Conservation (phyloP, 2,888 invertebrate species). For the Meghimatium bilineatum region DNA sequence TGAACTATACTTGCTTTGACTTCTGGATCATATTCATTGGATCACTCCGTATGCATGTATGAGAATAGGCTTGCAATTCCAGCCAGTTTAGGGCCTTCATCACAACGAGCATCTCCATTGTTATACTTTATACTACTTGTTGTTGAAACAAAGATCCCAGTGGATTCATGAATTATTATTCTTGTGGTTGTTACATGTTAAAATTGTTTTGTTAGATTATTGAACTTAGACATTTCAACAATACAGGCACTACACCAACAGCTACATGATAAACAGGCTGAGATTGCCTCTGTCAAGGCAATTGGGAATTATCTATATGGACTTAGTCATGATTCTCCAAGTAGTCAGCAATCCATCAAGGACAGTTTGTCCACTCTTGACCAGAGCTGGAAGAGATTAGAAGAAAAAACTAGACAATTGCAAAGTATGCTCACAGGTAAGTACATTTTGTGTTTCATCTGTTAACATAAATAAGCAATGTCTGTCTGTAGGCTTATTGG, state of each 20-base stretch:
- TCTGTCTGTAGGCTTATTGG: too few species aligned
- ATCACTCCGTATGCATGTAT: too few species aligned
- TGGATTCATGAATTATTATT: too few species aligned
- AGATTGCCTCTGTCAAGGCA: slow-evolving; percentile 60
- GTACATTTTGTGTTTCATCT: background rate
- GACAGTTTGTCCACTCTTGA: slow-evolving; percentile 61
- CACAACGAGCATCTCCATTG: too few species aligned
- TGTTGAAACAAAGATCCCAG: too few species aligned
- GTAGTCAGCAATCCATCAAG: slow-evolving; percentile 61
- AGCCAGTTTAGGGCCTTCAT: too few species aligned
- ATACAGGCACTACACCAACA: slow-evolving; percentile 62
- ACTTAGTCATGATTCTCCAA: slow-evolving; percentile 63
- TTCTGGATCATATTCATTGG: too few species aligned
- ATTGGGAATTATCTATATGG: slow-evolving; percentile 66
- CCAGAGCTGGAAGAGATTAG: slow-evolving; percentile 63
- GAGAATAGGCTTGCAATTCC: too few species aligned
- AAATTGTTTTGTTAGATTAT: too few species aligned
- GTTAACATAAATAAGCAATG: background rate
- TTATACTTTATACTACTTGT: too few species aligned
- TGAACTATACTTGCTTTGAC: too few species aligned
- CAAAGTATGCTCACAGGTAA: slow-evolving; percentile 60
- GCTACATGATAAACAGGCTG: slow-evolving; percentile 66
- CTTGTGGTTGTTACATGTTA: too few species aligned
- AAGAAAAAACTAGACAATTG: slow-evolving; percentile 63
- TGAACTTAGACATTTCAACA: background rate